These are phyloP conservation scores for Eucidaris tribuloides DNA, from an alignment of 35 echinoderm and acorn worm genomes.

Conservation along the genomic window DNA sequence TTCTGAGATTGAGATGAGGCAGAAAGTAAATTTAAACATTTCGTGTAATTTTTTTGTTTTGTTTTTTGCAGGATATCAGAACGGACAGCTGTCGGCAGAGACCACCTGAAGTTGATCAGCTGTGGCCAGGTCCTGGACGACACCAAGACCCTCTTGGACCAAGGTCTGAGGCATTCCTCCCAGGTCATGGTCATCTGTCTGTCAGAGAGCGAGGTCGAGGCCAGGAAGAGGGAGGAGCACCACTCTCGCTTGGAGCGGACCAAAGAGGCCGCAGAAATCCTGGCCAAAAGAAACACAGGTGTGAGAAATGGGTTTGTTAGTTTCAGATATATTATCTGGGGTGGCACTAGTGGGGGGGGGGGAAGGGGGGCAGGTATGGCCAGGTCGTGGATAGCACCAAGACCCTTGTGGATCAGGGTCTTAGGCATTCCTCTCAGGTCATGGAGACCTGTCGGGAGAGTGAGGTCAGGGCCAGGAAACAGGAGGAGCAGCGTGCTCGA, in stretches of 20 bases:
- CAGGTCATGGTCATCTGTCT: constrained; percentile 94
- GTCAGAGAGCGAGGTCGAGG: constrained; percentile 62
- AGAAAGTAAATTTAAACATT: not conserved
- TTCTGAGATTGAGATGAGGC: no score
- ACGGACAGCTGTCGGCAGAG: constrained; percentile 23
- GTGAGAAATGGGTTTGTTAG: no score
- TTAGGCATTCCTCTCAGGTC: constrained; percentile 44
- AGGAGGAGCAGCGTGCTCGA: constrained; percentile 52
- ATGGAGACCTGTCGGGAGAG: constrained; percentile 89
- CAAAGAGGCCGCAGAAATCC: constrained; percentile 83
- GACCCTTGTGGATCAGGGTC: constrained; percentile 36
- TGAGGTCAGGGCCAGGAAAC: constrained; percentile 57
- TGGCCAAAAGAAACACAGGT: constrained; percentile 93
- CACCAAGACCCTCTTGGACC: constrained; percentile 36
- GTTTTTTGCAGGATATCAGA: constrained; percentile 49
- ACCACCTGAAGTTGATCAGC: constrained; percentile 81
- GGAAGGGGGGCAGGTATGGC: constrained; percentile 76
- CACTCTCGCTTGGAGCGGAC: constrained; percentile 47
- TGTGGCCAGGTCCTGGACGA: constrained; percentile 71
- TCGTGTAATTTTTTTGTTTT: not conserved
- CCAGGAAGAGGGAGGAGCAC: constrained; percentile 60
- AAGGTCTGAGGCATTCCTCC: constrained; percentile 50
- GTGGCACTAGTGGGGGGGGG: no score
- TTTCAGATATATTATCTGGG: no score
- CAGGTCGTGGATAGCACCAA: constrained; percentile 54